phyloP scores from a whole-genome alignment of 2,797 vertebrate genomes.

The Mormyrus proboscirostris region DNA sequence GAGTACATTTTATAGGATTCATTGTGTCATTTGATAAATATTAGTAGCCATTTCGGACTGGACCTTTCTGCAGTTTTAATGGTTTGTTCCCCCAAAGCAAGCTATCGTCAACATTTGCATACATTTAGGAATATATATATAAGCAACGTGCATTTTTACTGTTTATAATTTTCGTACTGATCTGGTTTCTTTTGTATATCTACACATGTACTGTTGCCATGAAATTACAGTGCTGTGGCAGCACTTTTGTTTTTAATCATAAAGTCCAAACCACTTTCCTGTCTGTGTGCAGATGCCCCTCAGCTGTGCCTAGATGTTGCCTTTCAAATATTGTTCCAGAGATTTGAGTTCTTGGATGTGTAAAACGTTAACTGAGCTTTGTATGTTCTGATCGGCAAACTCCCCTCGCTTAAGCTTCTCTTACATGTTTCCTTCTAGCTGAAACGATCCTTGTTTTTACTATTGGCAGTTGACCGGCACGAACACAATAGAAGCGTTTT shows the following conservation, averaged over 20 bases:
- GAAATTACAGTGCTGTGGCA: not conserved
- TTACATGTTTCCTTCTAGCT: not conserved
- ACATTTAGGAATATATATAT: not conserved
- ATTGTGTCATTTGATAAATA: not conserved
- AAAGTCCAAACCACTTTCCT: not conserved
- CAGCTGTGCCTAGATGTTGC: not conserved
- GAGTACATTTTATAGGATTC: not conserved
- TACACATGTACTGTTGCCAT: not conserved
- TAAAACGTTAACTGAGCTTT: not conserved
- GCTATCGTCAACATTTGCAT: not conserved
- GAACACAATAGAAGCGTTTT: not conserved
- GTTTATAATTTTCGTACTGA: not conserved
- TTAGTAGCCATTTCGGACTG: not conserved
- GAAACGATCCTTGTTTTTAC: slow-evolving; percentile 1
- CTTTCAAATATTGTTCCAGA: not conserved
- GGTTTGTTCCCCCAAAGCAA: not conserved
- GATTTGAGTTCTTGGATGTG: not conserved
- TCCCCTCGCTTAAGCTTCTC: not conserved
- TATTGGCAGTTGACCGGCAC: not conserved
- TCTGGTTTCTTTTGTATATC: not conserved
- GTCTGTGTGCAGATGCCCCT: not conserved
- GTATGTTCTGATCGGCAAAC: not conserved
- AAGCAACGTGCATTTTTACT: not conserved
- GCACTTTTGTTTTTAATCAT: not conserved
- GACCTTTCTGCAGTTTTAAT: not conserved